Evolutionary conservation across 2,113 vertebrate species (phyloP).

Genomic region (Danionella cerebrum): DNA sequence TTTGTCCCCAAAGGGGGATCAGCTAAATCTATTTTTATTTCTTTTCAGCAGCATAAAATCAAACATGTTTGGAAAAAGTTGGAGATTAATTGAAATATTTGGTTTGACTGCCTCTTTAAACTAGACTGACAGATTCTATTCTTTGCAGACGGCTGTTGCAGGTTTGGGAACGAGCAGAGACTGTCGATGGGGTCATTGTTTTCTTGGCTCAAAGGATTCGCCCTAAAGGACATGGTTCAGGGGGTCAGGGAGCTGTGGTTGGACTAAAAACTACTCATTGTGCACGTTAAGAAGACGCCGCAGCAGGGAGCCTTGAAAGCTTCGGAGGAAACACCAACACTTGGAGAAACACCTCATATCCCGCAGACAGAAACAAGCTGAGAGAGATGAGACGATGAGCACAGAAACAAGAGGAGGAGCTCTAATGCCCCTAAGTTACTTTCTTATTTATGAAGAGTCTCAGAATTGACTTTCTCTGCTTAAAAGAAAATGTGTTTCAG

Average conservation of each 20-base stretch:
- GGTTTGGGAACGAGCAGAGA: constrained; percentile 33
- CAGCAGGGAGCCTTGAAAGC: constrained; percentile 86
- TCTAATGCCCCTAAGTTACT: background rate
- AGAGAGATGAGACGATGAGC: background rate
- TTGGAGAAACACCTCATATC: constrained; percentile 56
- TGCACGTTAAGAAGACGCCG: constrained; percentile 87
- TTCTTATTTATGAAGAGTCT: constrained; percentile 3
- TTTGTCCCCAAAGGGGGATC: too few species aligned
- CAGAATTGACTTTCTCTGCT: too few species aligned
- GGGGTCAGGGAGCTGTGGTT: constrained; percentile 87
- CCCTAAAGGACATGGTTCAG: constrained; percentile 84
- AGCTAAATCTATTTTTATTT: too few species aligned
- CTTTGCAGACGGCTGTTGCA: background rate
- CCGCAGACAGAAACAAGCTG: constrained; percentile 26
- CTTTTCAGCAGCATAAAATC: too few species aligned
- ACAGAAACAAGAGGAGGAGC: constrained; percentile 3
- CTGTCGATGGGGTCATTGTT: constrained; percentile 33
- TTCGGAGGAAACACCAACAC: constrained; percentile 68
- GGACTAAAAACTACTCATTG: constrained; percentile 90
- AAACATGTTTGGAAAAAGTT: too few species aligned
- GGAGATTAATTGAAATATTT: too few species aligned
- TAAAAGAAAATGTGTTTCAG: too few species aligned
- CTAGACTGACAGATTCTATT: too few species aligned
- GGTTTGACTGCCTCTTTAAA: too few species aligned
- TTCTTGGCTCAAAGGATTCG: constrained; percentile 65